Evolutionary conservation across 2,113 vertebrate genomes (phyloP), one percentile per base, ranked within the genome.

Genomic region (Zapornia atra): DNA sequence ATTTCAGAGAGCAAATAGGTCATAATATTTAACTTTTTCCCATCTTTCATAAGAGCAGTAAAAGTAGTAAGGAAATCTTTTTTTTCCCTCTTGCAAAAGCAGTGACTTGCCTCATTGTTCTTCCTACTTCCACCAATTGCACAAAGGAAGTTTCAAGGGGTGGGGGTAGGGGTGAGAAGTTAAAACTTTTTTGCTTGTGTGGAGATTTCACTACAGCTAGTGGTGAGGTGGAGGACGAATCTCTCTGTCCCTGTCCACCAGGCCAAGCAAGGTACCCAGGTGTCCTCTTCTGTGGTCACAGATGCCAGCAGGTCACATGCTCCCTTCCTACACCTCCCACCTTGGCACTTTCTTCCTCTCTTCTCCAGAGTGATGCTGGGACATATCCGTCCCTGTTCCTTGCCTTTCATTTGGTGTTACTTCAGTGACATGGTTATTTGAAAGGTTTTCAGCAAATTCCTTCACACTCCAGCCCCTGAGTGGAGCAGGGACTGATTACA

Each of bases 81-180:
- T 76, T 54, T 48, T 48, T 22, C 21, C 64, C n/a, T 50, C 81
- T 86, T 83, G 29, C 0, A 0, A 92, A 91, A 94, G 46, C 70
- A 33, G 38, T 68, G 40, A 89, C 78, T 92, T 96, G 91, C 81
- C 22, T 92, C 89, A 72, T 79, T 50, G 34, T 36, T 89, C 69
- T 84, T 94, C 51, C 56, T 81, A 15, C 48, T 86, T 88, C 89
- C 44, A 79, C 44, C n/a, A 63, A 26, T 61, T 65, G 25, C 59
- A 66, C 17, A 73, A 90, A 88, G 66, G 78, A 96, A 88, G 66
- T 86, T 88, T 86, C 22, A 54, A 28, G 5, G 14, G 0, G 44
- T 46, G 44, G 44, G 44, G 15, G 42, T 0, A 9, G 46, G 19
- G 48, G 5, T 44, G 33, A 71, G 83, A 95, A 95, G 75, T 59